Percentiles rank a stretch among this genome's conserved stretches.
phyloP scores from a whole-genome alignment of 1,140 invertebrate genomes.

The Nephotettix cincticeps region DNA sequence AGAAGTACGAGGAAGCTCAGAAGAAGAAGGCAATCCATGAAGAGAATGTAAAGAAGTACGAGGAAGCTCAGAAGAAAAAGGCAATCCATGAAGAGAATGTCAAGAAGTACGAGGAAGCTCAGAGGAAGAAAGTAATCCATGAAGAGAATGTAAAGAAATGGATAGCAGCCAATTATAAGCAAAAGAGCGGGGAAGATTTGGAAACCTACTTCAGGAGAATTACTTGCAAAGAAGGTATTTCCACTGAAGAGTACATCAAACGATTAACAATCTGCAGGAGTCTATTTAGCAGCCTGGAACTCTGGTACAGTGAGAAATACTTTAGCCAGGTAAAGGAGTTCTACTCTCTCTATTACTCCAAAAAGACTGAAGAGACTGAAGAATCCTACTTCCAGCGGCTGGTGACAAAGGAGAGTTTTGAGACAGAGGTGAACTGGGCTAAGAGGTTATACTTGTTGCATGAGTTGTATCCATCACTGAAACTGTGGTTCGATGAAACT shows the following conservation, averaged over 20 bases:
- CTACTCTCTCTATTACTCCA: neutral
- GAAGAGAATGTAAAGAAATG: neutral
- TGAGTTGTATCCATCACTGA: neutral
- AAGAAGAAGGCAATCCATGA: neutral
- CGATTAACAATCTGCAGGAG: neutral
- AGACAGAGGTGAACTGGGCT: neutral
- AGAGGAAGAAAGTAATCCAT: neutral
- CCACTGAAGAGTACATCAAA: neutral
- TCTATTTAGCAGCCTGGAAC: neutral
- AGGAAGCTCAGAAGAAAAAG: neutral
- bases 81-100: neutral
- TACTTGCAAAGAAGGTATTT: neutral
- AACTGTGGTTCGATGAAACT: neutral
- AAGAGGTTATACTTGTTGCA: neutral
- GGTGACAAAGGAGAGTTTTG: neutral
- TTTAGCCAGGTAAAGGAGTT: neutral
- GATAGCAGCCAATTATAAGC: neutral
- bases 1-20: neutral
- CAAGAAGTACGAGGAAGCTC: neutral
- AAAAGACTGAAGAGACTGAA: neutral
- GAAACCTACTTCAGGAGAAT: neutral
- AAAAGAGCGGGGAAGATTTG: neutral
- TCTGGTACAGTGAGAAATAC: conserved; percentile 1
- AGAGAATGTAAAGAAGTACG: neutral
- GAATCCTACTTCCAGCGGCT: neutral